Conservation (phyloP, 2,797 vertebrate genomes). For the Mareca strepera region DNA sequence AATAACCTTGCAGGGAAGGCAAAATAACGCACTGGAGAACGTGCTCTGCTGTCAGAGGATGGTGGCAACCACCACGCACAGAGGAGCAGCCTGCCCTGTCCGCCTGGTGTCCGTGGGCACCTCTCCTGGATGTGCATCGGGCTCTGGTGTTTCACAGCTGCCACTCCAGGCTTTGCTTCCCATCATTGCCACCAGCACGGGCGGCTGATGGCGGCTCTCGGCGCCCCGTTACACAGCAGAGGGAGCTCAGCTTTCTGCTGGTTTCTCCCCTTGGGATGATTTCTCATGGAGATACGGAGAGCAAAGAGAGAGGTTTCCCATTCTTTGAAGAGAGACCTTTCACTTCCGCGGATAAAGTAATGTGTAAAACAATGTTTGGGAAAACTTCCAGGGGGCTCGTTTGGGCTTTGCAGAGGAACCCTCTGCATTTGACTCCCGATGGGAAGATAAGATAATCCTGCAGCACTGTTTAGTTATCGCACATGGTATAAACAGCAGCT, state of each 20-base stretch:
- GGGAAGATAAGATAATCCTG: conserved; percentile 54
- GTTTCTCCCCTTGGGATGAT: not conserved
- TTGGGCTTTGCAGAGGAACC: conserved; percentile 54
- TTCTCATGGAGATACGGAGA: not conserved
- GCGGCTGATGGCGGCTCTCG: rapidly evolving
- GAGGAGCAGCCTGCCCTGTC: not conserved
- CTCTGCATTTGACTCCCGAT: conserved; percentile 25
- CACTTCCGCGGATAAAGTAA: conserved; percentile 59
- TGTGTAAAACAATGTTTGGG: conserved; percentile 64
- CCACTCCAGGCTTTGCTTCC: not conserved
- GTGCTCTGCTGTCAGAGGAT: not conserved
- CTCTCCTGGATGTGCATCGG: rapidly evolving
- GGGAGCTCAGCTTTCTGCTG: not conserved
- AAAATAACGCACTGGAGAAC: not conserved
- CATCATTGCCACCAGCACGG: not conserved
- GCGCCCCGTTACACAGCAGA: not conserved
- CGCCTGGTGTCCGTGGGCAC: not conserved
- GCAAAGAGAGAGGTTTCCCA: conserved; percentile 15
- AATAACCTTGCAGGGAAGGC: not conserved
- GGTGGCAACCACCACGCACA: not conserved
- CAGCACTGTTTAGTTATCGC: conserved; percentile 43
- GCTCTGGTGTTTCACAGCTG: not conserved
- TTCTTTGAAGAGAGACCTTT: conserved; percentile 62
- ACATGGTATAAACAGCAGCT: conserved; percentile 4
- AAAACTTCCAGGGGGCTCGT: conserved; percentile 60